Percentiles rank a stretch among this genome's conserved stretches.
Conservation (phyloP, 2,113 vertebrate genomes). For the Mohoua ochrocephala region DNA sequence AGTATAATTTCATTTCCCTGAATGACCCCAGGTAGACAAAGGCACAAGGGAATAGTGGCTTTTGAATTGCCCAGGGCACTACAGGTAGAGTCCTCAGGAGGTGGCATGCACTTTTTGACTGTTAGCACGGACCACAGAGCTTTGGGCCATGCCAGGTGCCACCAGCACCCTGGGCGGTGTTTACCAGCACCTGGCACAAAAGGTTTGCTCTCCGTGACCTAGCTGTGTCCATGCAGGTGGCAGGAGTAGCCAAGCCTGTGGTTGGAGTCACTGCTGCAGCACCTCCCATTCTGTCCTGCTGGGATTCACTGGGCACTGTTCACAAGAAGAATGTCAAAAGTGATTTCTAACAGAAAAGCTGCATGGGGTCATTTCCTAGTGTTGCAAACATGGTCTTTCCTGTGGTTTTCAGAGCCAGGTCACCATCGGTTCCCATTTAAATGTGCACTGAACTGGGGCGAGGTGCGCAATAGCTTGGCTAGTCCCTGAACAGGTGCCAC, state of each 20-base stretch:
- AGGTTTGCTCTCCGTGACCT: accelerated
- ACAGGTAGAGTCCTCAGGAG: not conserved
- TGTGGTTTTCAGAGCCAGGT: not conserved
- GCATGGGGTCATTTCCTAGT: not conserved
- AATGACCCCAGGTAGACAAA: not conserved
- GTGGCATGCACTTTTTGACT: not conserved
- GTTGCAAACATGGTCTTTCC: not conserved
- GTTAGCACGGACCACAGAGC: accelerated
- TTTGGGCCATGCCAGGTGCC: not conserved
- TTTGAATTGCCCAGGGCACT: not conserved
- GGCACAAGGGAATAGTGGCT: accelerated
- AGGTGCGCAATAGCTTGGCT: not conserved
- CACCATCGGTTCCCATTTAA: not conserved
- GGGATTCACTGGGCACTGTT: not conserved
- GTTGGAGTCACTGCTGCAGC: accelerated
- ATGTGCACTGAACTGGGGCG: not conserved
- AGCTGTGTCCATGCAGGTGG: not conserved
- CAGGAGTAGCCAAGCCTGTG: not conserved
- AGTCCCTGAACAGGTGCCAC: not conserved
- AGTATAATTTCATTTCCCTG: not conserved
- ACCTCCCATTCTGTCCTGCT: not conserved
- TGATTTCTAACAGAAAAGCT: not conserved
- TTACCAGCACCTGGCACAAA: not conserved
- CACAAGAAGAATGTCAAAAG: not conserved
- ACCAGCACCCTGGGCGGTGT: not conserved